Evolutionary conservation across 2,888 invertebrate species (phyloP).

Genomic region (Anticlea derivata): DNA sequence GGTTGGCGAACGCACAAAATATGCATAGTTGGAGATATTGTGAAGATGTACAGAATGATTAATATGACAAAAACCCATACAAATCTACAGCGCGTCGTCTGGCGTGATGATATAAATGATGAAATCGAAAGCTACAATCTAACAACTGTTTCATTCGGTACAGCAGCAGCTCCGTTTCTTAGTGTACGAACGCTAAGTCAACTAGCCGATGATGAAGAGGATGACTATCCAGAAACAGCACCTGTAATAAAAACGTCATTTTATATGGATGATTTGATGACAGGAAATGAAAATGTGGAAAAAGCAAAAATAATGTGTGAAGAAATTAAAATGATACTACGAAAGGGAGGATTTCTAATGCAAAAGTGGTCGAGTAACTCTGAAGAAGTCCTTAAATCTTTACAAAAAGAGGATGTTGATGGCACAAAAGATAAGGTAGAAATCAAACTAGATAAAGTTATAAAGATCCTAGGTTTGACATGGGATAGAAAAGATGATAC

Average conservation of each 20-base stretch:
- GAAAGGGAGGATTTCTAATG: background rate
- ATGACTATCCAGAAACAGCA: slow-evolving; percentile 1
- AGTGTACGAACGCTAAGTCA: slow-evolving; percentile 11
- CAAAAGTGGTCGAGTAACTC: background rate
- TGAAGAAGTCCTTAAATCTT: background rate
- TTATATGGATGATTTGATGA: slow-evolving; percentile 38
- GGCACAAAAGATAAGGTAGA: no score
- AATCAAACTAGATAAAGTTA: background rate
- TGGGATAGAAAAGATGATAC: background rate
- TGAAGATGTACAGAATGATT: no score
- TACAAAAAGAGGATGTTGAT: background rate
- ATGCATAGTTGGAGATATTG: no score
- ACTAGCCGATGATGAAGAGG: slow-evolving; percentile 36
- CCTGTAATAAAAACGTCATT: slow-evolving; percentile 16
- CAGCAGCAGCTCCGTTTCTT: background rate
- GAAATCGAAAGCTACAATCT: background rate
- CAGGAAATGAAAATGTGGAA: slow-evolving; percentile 19
- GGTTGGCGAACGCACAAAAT: no score
- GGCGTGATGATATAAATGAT: slow-evolving; percentile 4
- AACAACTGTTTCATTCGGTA: background rate
- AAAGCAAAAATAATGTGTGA: background rate
- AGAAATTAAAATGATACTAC: background rate
- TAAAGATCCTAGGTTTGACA: background rate
- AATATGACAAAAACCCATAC: no score
- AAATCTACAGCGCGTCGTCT: no score